Evolutionary conservation across 92 coral and sea anemone species (phyloP).

Genomic region (Palythoa grandis): DNA sequence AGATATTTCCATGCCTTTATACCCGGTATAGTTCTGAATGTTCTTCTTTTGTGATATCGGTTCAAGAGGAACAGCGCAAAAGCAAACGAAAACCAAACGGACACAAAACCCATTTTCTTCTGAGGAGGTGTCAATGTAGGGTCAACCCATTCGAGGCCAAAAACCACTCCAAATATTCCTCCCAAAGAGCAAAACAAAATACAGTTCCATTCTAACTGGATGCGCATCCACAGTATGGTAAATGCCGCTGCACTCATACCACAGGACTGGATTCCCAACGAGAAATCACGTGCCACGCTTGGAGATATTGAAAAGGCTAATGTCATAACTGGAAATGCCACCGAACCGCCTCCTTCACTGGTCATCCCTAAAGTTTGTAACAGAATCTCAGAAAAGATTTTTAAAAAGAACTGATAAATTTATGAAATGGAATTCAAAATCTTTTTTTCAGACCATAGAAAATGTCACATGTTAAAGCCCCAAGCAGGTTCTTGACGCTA

Average conservation of each 20-base stretch:
- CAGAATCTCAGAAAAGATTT: too few relatives aligned
- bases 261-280: constrained; percentile 85
- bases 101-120: not conserved
- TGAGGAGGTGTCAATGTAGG: too few relatives aligned
- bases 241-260: constrained; percentile 92
- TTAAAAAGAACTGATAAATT: too few relatives aligned
- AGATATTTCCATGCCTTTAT: constrained; percentile 75
- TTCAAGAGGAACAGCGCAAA: constrained; percentile 58
- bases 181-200: not conserved
- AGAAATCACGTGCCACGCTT: constrained; percentile 83
- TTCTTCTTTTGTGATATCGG: constrained; percentile 73
- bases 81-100: constrained; percentile 21
- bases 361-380: constrained; percentile 68
- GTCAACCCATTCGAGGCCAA: not conserved
- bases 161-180: not conserved
- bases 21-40: constrained; percentile 69
- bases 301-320: constrained; percentile 77
- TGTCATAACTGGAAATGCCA: constrained; percentile 91
- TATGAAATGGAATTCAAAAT: too few relatives aligned
- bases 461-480: too few relatives aligned
- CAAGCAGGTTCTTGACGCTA: too few relatives aligned
- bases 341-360: constrained; percentile 88
- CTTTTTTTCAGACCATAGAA: too few relatives aligned
- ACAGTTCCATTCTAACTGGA: constrained; percentile 5
- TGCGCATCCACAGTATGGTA: constrained; percentile 81